Conservation (phyloP, 1,140 invertebrate species). For the Drepana arcuata region DNA sequence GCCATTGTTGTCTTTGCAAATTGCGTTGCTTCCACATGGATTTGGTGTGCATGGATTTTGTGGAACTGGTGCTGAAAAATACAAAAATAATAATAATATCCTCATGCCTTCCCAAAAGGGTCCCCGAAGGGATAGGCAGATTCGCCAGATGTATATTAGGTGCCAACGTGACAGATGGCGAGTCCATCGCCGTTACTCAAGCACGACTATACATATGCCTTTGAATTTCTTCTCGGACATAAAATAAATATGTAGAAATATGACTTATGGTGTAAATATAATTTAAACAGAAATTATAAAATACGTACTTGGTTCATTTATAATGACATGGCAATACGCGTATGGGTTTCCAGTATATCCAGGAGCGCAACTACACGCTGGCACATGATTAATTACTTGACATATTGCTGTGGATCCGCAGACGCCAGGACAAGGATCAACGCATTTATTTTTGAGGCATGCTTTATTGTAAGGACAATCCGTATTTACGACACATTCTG, state of each 20-base stretch:
- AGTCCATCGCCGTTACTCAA: too few relatives aligned
- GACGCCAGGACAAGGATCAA: constrained; percentile 79
- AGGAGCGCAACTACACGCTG: constrained; percentile 78
- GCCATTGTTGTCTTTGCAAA: constrained; percentile 77
- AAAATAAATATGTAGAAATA: too few relatives aligned
- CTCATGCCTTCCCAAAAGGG: too few relatives aligned
- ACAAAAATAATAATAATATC: not conserved
- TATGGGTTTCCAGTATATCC: constrained; percentile 84
- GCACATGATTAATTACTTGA: constrained; percentile 78
- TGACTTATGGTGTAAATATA: not conserved
- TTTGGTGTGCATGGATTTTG: constrained; percentile 77
- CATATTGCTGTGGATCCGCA: constrained; percentile 79
- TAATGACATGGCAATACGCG: constrained; percentile 72
- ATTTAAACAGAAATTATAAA: not conserved
- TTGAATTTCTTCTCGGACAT: too few relatives aligned
- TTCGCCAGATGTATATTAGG: too few relatives aligned
- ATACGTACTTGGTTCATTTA: constrained; percentile 66
- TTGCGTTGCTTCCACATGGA: constrained; percentile 82
- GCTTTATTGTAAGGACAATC: constrained; percentile 77
- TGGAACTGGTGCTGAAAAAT: constrained; percentile 35
- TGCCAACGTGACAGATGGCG: too few relatives aligned
- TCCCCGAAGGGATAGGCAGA: too few relatives aligned
- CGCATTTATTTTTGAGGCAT: constrained; percentile 78
- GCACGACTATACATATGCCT: too few relatives aligned
- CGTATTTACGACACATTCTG: constrained; percentile 78